phyloP scores from a whole-genome alignment of 2,888 invertebrate species.

The Watsonalla binaria region DNA sequence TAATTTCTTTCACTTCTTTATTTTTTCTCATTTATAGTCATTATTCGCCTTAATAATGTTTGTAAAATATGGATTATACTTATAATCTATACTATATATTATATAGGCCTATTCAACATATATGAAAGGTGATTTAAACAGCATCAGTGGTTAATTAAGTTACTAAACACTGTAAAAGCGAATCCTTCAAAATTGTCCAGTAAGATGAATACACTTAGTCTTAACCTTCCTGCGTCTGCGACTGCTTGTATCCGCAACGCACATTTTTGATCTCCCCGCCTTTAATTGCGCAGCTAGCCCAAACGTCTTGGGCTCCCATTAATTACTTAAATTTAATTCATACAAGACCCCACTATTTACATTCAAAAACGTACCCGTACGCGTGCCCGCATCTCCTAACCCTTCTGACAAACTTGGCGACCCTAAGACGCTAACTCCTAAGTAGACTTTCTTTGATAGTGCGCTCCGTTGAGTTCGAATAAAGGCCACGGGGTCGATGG shows the following conservation, averaged over 20 bases:
- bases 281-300: slow-evolving; percentile 23
- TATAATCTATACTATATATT: too few species aligned
- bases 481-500: slow-evolving; percentile 75
- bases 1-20: too few species aligned
- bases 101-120: too few species aligned
- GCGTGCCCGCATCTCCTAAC: slow-evolving; percentile 68
- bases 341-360: slow-evolving; percentile 76
- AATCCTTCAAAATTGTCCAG: too few species aligned
- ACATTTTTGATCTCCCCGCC: neutral
- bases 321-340: slow-evolving; percentile 79
- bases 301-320: slow-evolving; percentile 47
- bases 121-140: too few species aligned
- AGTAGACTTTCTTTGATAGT: slow-evolving; percentile 78
- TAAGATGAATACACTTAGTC: too few species aligned
- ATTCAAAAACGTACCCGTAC: slow-evolving; percentile 70
- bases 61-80: too few species aligned
- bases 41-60: too few species aligned
- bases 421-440: slow-evolving; percentile 76
- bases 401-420: slow-evolving; percentile 72
- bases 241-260: neutral
- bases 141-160: too few species aligned
- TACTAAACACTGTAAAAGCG: too few species aligned
- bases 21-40: too few species aligned
- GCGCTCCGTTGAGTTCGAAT: slow-evolving; percentile 70
- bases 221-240: neutral